Conservation (phyloP, 2,113 vertebrate genomes). For the Drymodes brunneopygia region DNA sequence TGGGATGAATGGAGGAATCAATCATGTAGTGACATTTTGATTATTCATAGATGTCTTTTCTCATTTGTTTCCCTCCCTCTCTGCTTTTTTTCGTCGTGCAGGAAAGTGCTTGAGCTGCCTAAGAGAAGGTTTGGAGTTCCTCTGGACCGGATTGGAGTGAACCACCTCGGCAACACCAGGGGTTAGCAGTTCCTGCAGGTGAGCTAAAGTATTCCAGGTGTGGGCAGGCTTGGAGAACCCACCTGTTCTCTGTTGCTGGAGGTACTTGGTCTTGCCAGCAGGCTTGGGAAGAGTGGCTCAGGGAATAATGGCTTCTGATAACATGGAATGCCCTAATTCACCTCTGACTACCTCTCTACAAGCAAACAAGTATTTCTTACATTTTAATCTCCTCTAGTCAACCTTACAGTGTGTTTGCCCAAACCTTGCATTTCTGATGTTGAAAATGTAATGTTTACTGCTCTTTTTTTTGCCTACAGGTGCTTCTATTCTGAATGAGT, state of each 20-base stretch:
- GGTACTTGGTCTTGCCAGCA: background rate
- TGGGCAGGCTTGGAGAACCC: background rate
- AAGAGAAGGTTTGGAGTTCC: constrained; percentile 78
- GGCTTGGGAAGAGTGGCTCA: background rate
- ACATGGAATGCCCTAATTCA: background rate
- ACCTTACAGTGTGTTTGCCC: background rate
- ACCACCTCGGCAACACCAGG: constrained; percentile 74
- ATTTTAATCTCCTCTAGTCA: background rate
- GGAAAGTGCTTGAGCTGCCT: constrained; percentile 77
- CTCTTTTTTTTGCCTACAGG: constrained; percentile 48
- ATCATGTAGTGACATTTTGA: background rate
- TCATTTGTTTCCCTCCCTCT: background rate
- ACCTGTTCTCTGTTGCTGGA: background rate
- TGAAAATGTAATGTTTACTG: background rate
- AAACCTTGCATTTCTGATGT: background rate
- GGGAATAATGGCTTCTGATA: background rate
- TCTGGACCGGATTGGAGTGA: constrained; percentile 85
- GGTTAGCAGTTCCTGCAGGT: constrained; percentile 72
- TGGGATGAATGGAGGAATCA: background rate
- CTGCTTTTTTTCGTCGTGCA: background rate
- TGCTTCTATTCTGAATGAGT: background rate
- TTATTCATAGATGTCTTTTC: background rate
- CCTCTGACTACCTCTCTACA: background rate
- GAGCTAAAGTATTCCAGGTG: background rate
- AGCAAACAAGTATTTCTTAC: background rate